Conservation (phyloP, 2,113 vertebrate genomes). For the Progne subis region DNA sequence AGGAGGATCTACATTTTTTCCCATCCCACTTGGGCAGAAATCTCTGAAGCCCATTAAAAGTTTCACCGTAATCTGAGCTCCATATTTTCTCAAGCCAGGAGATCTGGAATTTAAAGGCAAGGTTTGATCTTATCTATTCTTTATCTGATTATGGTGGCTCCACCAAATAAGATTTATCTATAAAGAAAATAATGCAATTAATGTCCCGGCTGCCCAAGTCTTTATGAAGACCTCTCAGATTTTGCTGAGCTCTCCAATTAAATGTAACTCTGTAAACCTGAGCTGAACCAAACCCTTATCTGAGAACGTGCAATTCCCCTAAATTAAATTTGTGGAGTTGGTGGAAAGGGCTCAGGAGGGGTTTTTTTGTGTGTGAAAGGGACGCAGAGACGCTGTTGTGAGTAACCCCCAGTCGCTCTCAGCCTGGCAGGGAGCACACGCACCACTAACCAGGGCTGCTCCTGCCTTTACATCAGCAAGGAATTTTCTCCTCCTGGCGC, state of each 20-base stretch:
- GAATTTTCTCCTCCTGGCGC: constrained; percentile 65
- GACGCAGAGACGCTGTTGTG: constrained; percentile 3
- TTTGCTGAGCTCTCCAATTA: constrained; percentile 45
- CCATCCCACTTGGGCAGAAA: constrained; percentile 8
- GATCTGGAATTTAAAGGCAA: constrained; percentile 78
- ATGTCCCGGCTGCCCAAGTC: constrained; percentile 25
- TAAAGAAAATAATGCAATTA: constrained; percentile 73
- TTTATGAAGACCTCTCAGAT: constrained; percentile 41
- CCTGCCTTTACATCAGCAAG: constrained; percentile 57
- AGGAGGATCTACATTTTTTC: constrained; percentile 32
- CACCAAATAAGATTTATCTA: constrained; percentile 76
- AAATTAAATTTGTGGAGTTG: constrained; percentile 48
- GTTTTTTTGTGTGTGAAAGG: background rate
- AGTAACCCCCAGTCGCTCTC: background rate
- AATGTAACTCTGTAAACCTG: constrained; percentile 55
- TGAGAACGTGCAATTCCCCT: background rate
- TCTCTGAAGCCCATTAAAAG: constrained; percentile 30
- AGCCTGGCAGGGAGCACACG: constrained; percentile 61
- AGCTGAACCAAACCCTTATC: constrained; percentile 36
- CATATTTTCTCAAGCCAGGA: constrained; percentile 41
- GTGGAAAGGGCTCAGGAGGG: background rate
- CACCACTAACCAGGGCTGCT: constrained; percentile 33
- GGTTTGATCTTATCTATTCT: constrained; percentile 82
- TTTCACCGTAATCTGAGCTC: constrained; percentile 47
- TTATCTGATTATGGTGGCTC: constrained; percentile 79